Conservation (phyloP, 1,140 invertebrate species). For the Saccostrea cuccullata region DNA sequence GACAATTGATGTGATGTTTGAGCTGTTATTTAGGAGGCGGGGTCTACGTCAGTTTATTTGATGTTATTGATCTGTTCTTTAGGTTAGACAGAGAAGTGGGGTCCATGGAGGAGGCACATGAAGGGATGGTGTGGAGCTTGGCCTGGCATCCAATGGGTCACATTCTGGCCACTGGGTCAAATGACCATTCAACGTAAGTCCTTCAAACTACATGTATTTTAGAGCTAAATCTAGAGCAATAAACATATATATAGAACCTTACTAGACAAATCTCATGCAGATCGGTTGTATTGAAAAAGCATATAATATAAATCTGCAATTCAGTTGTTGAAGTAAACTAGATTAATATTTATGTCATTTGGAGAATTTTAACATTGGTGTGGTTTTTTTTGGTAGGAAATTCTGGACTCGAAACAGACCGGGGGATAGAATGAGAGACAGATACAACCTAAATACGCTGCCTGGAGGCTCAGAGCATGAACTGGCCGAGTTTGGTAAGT, state of each 20-base stretch:
- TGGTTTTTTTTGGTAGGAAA: constrained; percentile 82
- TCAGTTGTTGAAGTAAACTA: too few relatives aligned
- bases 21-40: constrained; percentile 79
- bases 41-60: too few relatives aligned
- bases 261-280: too few relatives aligned
- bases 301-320: background rate
- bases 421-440: constrained; percentile 98
- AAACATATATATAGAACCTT: too few relatives aligned
- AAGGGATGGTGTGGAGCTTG: constrained; percentile 99
- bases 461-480: constrained; percentile 83
- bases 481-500: constrained; percentile 70
- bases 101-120: constrained; percentile 97
- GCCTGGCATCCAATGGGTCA: constrained; percentile 99
- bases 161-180: constrained; percentile 98
- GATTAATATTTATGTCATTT: background rate
- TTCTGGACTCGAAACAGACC: constrained; percentile 99
- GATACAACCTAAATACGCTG: constrained; percentile 90
- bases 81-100: constrained; percentile 99
- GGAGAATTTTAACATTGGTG: background rate
- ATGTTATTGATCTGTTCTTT: constrained; percentile 43
- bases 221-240: too few relatives aligned
- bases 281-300: background rate
- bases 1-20: background rate
- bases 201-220: too few relatives aligned
- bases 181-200: constrained; percentile 92